Percentiles rank a stretch among this genome's conserved stretches.
Evolutionary conservation across 2,888 invertebrate species (phyloP).

Genomic region (Odontocolon sp.): DNA sequence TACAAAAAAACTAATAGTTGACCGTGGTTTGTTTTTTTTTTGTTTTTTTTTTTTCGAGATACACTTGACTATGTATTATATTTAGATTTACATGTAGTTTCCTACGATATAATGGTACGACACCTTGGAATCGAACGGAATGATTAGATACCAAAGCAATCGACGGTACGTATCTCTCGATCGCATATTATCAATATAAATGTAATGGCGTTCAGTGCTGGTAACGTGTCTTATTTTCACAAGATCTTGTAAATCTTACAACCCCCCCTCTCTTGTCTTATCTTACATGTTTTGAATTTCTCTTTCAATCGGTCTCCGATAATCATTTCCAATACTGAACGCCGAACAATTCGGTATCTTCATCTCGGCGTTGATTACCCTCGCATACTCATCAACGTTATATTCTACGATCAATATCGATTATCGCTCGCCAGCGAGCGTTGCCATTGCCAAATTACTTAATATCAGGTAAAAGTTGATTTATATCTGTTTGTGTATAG

Average conservation of each 20-base stretch:
- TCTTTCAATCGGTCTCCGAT: background rate
- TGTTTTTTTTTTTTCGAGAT: conserved; percentile 34
- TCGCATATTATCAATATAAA: conserved; percentile 34
- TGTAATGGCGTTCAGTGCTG: conserved; percentile 64
- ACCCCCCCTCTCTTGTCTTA: background rate
- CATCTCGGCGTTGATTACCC: conserved; percentile 43
- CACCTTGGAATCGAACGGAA: conserved; percentile 74
- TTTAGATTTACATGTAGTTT: conserved; percentile 67
- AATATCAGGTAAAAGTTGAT: conserved; percentile 70
- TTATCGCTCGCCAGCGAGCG: conserved; percentile 79
- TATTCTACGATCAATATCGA: conserved; percentile 67
- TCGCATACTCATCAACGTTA: conserved; percentile 45
- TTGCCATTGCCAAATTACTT: conserved; percentile 67
- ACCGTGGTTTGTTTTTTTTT: conserved; percentile 56
- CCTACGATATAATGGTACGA: conserved; percentile 69
- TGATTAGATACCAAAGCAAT: conserved; percentile 69
- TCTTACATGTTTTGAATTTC: background rate
- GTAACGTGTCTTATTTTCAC: background rate
- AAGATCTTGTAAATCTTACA: background rate
- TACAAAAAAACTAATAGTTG: conserved; percentile 75
- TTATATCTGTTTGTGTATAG: conserved; percentile 56
- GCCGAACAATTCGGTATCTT: conserved; percentile 50
- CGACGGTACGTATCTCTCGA: conserved; percentile 60
- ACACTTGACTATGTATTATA: conserved; percentile 65
- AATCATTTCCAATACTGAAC: conserved; percentile 45